Conservation (phyloP, 2,888 invertebrate species). For the Rhagonycha lutea region DNA sequence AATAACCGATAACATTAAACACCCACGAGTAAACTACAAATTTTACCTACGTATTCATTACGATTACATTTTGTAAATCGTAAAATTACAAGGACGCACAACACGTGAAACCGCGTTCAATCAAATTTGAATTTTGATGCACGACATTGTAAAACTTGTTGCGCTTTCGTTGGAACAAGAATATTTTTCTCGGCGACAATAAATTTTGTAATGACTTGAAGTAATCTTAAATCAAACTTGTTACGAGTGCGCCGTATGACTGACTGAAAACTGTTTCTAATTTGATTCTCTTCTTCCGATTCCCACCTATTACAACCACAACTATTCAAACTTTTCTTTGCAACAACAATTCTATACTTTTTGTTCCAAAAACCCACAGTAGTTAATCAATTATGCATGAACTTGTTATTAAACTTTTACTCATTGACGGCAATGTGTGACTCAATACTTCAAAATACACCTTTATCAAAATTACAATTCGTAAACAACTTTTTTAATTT, state of each 20-base stretch:
- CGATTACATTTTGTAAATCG: conserved; percentile 4
- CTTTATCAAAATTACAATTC: background rate
- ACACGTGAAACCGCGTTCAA: background rate
- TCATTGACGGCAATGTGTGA: background rate
- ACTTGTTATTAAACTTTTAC: background rate
- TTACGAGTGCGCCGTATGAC: conserved; percentile 30
- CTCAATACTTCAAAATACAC: background rate
- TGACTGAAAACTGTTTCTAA: conserved; percentile 32
- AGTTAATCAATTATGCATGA: background rate
- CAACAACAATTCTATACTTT: background rate
- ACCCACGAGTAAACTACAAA: conserved; percentile 21
- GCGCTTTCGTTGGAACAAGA: background rate
- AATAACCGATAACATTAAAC: conserved; percentile 2
- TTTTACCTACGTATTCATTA: conserved; percentile 19
- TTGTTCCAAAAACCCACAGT: background rate
- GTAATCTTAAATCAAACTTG: conserved; percentile 23
- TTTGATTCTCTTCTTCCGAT: conserved; percentile 28
- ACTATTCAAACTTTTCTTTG: background rate
- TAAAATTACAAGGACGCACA: background rate
- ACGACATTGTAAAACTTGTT: background rate
- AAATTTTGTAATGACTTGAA: background rate
- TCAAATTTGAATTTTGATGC: background rate
- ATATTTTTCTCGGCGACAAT: background rate
- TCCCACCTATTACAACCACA: conserved; percentile 25
- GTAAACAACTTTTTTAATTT: background rate